A percentile compares a stretch with the other conserved stretches of the same genome.
Conservation (phyloP, 2,113 vertebrate genomes). For the Mystacornis crossleyi region DNA sequence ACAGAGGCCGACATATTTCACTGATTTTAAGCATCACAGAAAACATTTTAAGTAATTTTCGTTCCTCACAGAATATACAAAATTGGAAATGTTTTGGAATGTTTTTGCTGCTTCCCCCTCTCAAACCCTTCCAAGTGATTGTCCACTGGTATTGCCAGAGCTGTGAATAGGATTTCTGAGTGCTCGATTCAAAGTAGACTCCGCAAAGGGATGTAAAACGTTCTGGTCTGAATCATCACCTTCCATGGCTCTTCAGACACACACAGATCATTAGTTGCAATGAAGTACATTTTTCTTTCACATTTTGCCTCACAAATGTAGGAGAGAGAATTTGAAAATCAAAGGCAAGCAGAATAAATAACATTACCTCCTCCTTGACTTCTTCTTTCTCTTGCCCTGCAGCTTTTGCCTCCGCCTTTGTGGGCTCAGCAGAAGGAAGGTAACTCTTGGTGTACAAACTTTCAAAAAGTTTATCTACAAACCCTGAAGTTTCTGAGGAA, state of each 20-base stretch:
- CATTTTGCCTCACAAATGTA: background rate
- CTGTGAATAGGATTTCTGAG: background rate
- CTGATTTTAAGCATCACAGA: background rate
- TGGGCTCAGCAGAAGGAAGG: conserved; percentile 82
- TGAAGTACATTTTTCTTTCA: background rate
- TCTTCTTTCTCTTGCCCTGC: conserved; percentile 82
- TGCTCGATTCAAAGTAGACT: background rate
- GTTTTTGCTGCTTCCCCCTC: background rate
- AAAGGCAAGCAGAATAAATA: background rate
- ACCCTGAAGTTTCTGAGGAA: conserved; percentile 90
- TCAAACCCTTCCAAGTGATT: background rate
- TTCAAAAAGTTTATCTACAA: conserved; percentile 99
- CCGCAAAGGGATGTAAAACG: background rate
- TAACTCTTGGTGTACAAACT: conserved; percentile 95
- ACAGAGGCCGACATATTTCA: background rate
- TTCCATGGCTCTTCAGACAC: background rate
- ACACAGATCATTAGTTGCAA: background rate
- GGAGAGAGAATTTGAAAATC: background rate
- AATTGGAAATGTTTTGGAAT: background rate
- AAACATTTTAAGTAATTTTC: background rate
- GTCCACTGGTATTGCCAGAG: background rate
- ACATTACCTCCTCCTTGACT: conserved; percentile 84
- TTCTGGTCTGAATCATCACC: background rate
- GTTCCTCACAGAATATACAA: background rate
- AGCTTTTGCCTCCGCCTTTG: conserved; percentile 86